Evolutionary conservation across 2,797 vertebrate species (phyloP).

Genomic region (Hydrocynus forskahlii): DNA sequence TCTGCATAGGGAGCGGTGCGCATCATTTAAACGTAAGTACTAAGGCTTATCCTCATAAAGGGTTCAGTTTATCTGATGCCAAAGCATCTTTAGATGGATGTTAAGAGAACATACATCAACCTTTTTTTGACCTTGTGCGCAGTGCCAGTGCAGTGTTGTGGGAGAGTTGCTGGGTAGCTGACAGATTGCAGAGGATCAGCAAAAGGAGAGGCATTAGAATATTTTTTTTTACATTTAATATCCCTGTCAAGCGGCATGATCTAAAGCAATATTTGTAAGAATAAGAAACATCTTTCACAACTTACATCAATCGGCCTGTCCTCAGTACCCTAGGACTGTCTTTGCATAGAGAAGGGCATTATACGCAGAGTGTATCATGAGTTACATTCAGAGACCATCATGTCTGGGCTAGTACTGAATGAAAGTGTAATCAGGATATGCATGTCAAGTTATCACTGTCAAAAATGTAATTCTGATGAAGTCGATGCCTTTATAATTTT

Average conservation of each 20-base stretch:
- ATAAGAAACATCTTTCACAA: conserved; percentile 34
- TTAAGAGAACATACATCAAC: conserved; percentile 14
- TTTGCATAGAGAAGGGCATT: conserved; percentile 11
- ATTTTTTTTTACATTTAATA: conserved; percentile 39
- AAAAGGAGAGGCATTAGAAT: conserved; percentile 27
- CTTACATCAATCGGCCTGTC: conserved; percentile 19
- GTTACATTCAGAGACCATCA: conserved; percentile 47
- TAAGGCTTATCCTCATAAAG: conserved; percentile 55
- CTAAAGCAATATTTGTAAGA: conserved; percentile 34
- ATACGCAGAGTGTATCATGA: conserved; percentile 43
- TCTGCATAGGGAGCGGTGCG: conserved; percentile 83
- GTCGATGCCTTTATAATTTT: conserved; percentile 68
- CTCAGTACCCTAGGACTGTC: background rate
- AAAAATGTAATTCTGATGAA: conserved; percentile 36
- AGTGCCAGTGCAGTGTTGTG: background rate
- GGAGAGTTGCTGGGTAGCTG: conserved; percentile 16
- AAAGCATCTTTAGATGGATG: conserved; percentile 32
- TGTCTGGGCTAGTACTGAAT: background rate
- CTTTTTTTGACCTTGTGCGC: conserved; percentile 11
- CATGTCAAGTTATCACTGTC: background rate
- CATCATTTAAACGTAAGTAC: conserved; percentile 90
- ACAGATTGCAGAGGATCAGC: conserved; percentile 39
- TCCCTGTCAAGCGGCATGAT: conserved; percentile 17
- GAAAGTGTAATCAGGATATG: background rate
- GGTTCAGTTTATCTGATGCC: conserved; percentile 30